Evolutionary conservation across 2,113 vertebrate species (phyloP), one percentile per base, ranked within the genome.

Genomic region (Rhea americana): DNA sequence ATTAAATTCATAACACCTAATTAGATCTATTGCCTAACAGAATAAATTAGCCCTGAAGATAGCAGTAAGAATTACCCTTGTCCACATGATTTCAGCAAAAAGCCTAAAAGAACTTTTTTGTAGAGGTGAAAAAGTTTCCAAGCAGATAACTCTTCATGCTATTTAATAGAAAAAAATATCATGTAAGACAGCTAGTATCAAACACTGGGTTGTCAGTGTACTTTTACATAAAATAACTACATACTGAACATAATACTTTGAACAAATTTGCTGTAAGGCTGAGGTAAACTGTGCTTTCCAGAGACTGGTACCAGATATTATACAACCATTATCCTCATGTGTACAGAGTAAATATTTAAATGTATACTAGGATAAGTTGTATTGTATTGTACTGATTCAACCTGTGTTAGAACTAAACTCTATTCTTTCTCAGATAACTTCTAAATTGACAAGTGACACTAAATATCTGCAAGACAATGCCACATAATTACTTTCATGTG

Each of bases 11-110:
- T 93, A 92, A 62, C 26, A 43, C 20, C 97, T 97, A 2, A 97
- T 98, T 78, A 98, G 97, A 97, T 98, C 98, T 98, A 98, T 98
- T 77, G 98, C 98, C 98, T 98, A 99, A 91, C 98, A 98, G 97
- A 98, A 99, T 95, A 98, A 98, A 97, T 98, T 98, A 93, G 99
- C 98, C 71, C 98, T 97, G 66, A 99, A 97, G 5, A 98, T 98
- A 72, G 98, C 98, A 12, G 98, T 98, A 75, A 98, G 98, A 89
- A 98, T 98, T 93, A 98, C 96, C 61, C 98, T 98, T 96, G 98
- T 98, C 95, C 99, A 93, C 1, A 98, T 98, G 89, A 98, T 98
- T 89, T 98, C 97, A 62, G 99, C 99, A 87, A 96, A 98, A 96
- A 99, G 95, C 58, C 98, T 98, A 95, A 99, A 99, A 95, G 99